Conservation (phyloP, 2,113 vertebrate genomes). For the Phylloscopus whistleri region DNA sequence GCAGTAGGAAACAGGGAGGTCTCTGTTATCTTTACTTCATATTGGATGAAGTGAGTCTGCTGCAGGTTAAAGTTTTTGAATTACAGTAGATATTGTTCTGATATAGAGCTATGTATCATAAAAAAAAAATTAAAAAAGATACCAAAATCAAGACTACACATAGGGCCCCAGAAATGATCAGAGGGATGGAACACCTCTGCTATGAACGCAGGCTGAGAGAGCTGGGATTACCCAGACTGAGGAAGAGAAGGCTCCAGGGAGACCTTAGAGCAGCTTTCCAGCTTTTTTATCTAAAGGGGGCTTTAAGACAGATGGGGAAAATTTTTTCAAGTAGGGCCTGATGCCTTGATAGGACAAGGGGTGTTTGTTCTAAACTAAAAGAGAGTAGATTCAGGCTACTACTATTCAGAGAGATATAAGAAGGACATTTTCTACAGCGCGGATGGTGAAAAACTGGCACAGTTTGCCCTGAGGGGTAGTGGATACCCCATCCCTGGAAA, state of each 20-base stretch:
- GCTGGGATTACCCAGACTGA: not conserved
- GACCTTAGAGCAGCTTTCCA: not conserved
- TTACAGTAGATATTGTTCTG: not conserved
- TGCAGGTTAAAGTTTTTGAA: constrained; percentile 36
- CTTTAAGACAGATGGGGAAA: not conserved
- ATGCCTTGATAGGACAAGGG: fast-evolving
- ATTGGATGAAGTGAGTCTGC: constrained; percentile 44
- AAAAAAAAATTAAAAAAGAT: not conserved
- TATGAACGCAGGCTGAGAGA: not conserved
- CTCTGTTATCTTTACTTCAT: constrained; percentile 50
- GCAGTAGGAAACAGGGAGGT: constrained; percentile 5
- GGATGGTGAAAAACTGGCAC: not conserved
- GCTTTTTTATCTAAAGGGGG: not conserved
- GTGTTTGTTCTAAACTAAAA: not conserved
- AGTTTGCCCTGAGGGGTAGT: not conserved
- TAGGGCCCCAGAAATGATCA: not conserved
- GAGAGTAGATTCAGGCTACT: not conserved
- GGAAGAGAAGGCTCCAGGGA: not conserved
- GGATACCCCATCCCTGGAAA: not conserved
- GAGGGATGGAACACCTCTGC: not conserved
- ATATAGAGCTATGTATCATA: not conserved
- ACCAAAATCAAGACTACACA: not conserved
- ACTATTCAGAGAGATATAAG: not conserved
- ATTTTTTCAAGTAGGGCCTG: not conserved
- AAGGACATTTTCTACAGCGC: not conserved